Evolutionary conservation across 2,113 vertebrate species (phyloP).

Genomic region (Aramus guarauna): DNA sequence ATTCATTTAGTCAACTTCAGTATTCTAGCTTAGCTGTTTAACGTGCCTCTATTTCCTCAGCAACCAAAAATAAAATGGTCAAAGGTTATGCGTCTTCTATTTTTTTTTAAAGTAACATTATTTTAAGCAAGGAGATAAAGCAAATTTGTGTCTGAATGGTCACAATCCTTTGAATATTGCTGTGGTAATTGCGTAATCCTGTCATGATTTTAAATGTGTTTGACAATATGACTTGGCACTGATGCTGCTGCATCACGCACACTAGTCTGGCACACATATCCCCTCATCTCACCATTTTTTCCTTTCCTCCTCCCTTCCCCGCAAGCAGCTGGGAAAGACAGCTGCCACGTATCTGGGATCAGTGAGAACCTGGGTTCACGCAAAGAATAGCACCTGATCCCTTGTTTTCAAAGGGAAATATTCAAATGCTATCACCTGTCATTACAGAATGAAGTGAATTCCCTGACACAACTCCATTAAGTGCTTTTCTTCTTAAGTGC

Average conservation of each 20-base stretch:
- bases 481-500: neutral
- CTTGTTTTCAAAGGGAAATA: neutral
- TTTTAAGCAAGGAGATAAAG: neutral
- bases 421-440: neutral
- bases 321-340: neutral
- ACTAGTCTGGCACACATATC: rapidly evolving
- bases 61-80: neutral
- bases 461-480: neutral
- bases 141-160: neutral
- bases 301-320: neutral
- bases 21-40: neutral
- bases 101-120: neutral
- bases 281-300: rapidly evolving
- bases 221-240: neutral
- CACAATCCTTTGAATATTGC: neutral
- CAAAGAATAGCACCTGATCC: neutral
- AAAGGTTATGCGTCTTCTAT: neutral
- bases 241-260: neutral
- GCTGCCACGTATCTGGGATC: neutral
- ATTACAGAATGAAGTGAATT: neutral
- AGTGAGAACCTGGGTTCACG: neutral
- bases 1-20: neutral
- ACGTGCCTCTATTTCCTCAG: neutral
- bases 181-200: rapidly evolving
- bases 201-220: rapidly evolving